phyloP scores from a whole-genome alignment of 1,140 invertebrate species.

The Musca vetustissima region DNA sequence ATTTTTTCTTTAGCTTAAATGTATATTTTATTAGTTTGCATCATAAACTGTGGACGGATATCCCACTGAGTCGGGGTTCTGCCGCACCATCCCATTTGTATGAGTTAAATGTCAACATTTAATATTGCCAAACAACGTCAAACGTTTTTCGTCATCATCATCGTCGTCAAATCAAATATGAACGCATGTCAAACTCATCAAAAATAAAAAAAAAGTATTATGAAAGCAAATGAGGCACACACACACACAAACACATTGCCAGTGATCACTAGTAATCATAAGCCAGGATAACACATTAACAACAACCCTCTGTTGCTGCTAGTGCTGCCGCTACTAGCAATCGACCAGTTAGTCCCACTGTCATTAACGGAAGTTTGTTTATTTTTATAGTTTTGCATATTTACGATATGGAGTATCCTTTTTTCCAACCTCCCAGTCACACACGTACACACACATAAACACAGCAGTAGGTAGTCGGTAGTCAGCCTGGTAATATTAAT shows the following conservation, averaged over 20 bases:
- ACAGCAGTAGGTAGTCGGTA: not conserved
- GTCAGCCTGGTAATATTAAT: no score
- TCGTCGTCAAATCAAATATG: conserved; percentile 38
- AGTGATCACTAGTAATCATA: not conserved
- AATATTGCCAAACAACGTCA: conserved; percentile 29
- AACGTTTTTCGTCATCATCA: not conserved
- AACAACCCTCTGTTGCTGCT: not conserved
- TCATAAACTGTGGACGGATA: conserved; percentile 13
- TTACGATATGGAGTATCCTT: conserved; percentile 20
- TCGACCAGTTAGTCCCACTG: no score
- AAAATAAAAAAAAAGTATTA: conserved; percentile 55
- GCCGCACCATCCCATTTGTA: conserved; percentile 32
- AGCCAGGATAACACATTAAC: not conserved
- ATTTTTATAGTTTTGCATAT: conserved; percentile 40
- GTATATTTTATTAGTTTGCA: conserved; percentile 52
- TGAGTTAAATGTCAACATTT: conserved; percentile 26
- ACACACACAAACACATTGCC: not conserved
- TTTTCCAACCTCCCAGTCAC: not conserved
- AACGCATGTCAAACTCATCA: conserved; percentile 55
- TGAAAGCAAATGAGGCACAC: no score
- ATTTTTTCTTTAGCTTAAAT: conserved; percentile 36
- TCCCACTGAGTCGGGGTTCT: conserved; percentile 34
- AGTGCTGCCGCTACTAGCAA: not conserved
- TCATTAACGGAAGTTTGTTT: conserved; percentile 50
- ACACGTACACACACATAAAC: not conserved